Conservation (phyloP, 2,797 vertebrate genomes). For the Alosa sapidissima region DNA sequence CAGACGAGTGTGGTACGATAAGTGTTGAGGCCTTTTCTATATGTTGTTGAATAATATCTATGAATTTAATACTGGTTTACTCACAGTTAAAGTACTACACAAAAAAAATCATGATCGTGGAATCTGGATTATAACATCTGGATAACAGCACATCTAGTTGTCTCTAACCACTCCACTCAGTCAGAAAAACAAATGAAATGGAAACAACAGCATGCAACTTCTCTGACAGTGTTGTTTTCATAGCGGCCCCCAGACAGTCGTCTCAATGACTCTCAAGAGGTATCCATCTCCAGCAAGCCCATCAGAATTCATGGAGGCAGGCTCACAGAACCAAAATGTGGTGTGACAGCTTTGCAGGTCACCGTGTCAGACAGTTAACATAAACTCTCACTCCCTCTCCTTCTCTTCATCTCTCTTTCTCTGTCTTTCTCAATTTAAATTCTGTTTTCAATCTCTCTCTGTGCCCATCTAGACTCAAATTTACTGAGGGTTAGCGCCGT, state of each 20-base stretch:
- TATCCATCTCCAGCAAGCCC: background rate
- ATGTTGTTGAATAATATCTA: background rate
- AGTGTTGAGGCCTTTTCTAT: background rate
- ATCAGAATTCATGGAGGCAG: conserved; percentile 5
- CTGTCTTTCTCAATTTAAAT: background rate
- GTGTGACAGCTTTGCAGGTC: conserved; percentile 44
- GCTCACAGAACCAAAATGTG: conserved; percentile 30
- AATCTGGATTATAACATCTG: background rate
- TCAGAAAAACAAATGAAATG: background rate
- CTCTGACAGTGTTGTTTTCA: background rate
- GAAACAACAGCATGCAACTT: background rate
- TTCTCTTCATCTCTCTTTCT: background rate
- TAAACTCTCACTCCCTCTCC: background rate
- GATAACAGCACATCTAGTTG: background rate
- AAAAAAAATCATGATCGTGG: background rate
- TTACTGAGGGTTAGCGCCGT: background rate
- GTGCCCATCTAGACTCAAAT: background rate
- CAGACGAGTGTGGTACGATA: background rate
- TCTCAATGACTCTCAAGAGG: background rate
- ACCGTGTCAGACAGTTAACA: conserved; percentile 36
- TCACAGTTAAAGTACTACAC: background rate
- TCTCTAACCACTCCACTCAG: background rate
- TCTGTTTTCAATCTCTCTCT: background rate
- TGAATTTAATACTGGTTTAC: background rate
- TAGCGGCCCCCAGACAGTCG: background rate